Evolutionary conservation across 2,888 invertebrate genomes (phyloP), one percentile per base, ranked within the genome.

Genomic region (Sinelater perroti): DNA sequence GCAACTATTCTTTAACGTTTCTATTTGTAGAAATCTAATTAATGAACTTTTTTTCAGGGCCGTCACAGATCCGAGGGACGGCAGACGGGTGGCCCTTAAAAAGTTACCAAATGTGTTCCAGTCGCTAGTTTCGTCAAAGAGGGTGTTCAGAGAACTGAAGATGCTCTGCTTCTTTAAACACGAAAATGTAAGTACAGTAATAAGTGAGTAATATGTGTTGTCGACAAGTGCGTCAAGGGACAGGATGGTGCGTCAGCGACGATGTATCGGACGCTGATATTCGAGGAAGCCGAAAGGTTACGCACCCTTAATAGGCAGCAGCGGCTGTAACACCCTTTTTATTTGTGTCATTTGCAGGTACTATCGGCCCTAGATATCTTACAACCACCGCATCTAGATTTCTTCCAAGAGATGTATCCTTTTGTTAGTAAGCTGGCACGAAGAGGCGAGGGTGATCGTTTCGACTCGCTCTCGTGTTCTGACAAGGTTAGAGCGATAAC

Each of bases 371-470:
- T 95, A 83, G 98, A 99, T 83, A 97, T 99, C 80, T 86, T 99
- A 72, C 97, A 98, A 82, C 98, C 98, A 74, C 95, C 97, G 71
- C 95, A 95, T 83, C 88, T 97, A 82, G 97, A 97, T 84, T 97
- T 96, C 87, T 98, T 99, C 86, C 97, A 97, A 85, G 98, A 99
- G 91, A 96, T 99, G 97, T 98, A 95, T 92, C 91, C 91, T 93
- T 91, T 90, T 81, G 2, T 10, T 28, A 7, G 5, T 6, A 24
- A 24, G 7, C 5, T 24, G 7, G 5, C 7, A 24, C n/a, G n/a
- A n/a, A n/a, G n/a, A n/a, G n/a, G n/a, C n/a, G n/a, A n/a, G n/a
- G n/a, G n/a, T 24, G 7, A 24, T 24, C 5, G 24, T 24, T 5
- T 24, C 7, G 24, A 6, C 24, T 24, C 7, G 5, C 7, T 24